A percentile compares a stretch with the other conserved stretches of the same genome.
Evolutionary conservation across 2,113 vertebrate species (phyloP).

Genomic region (Elanus axillaris): DNA sequence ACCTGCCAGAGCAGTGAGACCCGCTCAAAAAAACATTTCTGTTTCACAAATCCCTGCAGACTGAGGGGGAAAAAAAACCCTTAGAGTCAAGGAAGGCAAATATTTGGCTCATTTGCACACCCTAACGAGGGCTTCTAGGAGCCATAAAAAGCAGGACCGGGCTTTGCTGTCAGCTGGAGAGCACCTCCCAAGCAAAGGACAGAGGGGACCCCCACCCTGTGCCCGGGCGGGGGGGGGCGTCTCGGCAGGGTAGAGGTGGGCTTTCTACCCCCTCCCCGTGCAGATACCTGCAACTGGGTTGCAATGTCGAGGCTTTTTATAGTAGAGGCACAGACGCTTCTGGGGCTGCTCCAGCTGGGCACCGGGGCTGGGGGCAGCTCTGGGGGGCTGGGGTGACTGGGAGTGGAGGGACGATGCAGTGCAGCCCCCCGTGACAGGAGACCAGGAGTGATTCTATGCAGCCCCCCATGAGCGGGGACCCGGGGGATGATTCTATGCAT

Average conservation of each 20-base stretch:
- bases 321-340: fast-evolving
- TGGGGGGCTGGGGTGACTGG: not conserved
- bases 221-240: not conserved
- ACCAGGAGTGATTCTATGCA: fast-evolving
- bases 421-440: not conserved
- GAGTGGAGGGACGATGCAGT: too few relatives aligned
- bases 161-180: not conserved
- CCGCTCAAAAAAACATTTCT: not conserved
- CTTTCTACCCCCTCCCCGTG: not conserved
- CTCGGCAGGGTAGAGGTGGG: not conserved
- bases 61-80: not conserved
- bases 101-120: not conserved
- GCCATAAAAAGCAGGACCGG: not conserved
- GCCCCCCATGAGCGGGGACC: not conserved
- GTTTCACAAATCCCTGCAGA: not conserved
- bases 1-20: not conserved
- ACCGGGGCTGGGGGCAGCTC: not conserved
- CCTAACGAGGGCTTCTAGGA: not conserved
- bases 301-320: not conserved
- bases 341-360: not conserved
- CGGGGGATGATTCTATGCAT: too few relatives aligned
- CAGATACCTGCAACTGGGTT: fast-evolving
- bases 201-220: not conserved
- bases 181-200: not conserved
- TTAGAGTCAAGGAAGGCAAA: not conserved